Evolutionary conservation across 2,888 invertebrate genomes (phyloP).

Genomic region (Pollenia griseotomentosa): DNA sequence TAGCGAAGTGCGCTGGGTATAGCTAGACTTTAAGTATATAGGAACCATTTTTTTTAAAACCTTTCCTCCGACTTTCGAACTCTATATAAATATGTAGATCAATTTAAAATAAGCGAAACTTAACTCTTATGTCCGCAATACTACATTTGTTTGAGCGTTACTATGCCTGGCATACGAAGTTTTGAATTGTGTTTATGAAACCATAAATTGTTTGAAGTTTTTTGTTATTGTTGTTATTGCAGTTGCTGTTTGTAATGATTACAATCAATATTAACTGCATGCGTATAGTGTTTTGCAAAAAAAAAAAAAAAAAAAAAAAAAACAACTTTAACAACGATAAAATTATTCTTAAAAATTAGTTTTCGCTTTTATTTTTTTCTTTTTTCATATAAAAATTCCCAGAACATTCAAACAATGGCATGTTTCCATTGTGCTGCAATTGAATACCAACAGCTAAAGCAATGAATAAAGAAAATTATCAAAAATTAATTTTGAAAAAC

Average conservation of each 20-base stretch:
- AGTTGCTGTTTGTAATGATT: constrained; percentile 18
- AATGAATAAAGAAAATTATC: constrained; percentile 28
- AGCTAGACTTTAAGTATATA: too few relatives aligned
- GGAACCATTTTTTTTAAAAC: too few relatives aligned
- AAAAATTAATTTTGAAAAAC: background rate
- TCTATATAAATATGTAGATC: too few relatives aligned
- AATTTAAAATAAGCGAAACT: too few relatives aligned
- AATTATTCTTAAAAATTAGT: background rate
- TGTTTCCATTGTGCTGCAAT: background rate
- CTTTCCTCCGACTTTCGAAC: too few relatives aligned
- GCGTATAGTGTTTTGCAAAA: constrained; percentile 4
- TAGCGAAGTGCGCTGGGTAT: too few relatives aligned
- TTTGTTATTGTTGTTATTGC: background rate
- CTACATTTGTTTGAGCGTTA: too few relatives aligned
- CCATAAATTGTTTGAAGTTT: constrained; percentile 18
- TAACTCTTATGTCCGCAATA: too few relatives aligned
- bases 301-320: constrained; percentile 21
- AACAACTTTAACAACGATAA: background rate
- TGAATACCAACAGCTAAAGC: too few relatives aligned
- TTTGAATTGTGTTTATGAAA: constrained; percentile 11
- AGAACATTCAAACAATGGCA: constrained; percentile 41
- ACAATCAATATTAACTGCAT: constrained; percentile 57
- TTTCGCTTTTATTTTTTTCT: constrained; percentile 9
- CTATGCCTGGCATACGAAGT: too few relatives aligned
- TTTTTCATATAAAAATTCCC: constrained; percentile 42